A percentile compares a stretch with the other conserved stretches of the same genome.
These are phyloP conservation scores for Andrena bucephala DNA, from an alignment of 2,888 invertebrate species.

Conservation along the genomic window DNA sequence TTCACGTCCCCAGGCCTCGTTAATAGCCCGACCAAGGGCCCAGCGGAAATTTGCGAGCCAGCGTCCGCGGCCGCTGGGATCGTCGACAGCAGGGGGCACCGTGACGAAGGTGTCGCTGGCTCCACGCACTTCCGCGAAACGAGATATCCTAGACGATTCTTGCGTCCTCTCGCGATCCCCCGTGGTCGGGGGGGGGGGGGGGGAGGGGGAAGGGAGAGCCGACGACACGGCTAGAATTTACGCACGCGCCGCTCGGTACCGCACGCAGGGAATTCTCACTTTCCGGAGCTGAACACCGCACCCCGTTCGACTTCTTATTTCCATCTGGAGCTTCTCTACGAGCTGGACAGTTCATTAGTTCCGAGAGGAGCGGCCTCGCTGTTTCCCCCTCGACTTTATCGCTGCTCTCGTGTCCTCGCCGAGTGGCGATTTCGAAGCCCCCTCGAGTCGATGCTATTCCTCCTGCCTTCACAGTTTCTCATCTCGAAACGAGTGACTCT, in stretches of 20 bases:
- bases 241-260: constrained; percentile 14
- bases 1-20: constrained; percentile 41
- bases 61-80: constrained; percentile 20
- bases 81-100: constrained; percentile 55
- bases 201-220: neutral
- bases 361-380: neutral
- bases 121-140: constrained; percentile 68
- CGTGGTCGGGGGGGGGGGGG: neutral
- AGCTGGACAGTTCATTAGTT: constrained; percentile 20
- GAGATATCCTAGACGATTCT: constrained; percentile 42
- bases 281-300: constrained; percentile 10
- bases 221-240: constrained; percentile 55
- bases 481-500: too few species aligned
- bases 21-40: constrained; percentile 56
- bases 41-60: constrained; percentile 64
- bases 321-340: constrained; percentile 12
- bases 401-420: neutral
- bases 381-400: constrained; percentile 22
- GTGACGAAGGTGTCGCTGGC: constrained; percentile 61
- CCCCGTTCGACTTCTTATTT: constrained; percentile 43
- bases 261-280: constrained; percentile 39
- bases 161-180: constrained; percentile 22
- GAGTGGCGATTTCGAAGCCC: too few species aligned
- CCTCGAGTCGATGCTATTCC: too few species aligned
- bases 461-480: too few species aligned